Evolutionary conservation across 2,888 invertebrate species (phyloP).

Genomic region (Drosophila incognita): DNA sequence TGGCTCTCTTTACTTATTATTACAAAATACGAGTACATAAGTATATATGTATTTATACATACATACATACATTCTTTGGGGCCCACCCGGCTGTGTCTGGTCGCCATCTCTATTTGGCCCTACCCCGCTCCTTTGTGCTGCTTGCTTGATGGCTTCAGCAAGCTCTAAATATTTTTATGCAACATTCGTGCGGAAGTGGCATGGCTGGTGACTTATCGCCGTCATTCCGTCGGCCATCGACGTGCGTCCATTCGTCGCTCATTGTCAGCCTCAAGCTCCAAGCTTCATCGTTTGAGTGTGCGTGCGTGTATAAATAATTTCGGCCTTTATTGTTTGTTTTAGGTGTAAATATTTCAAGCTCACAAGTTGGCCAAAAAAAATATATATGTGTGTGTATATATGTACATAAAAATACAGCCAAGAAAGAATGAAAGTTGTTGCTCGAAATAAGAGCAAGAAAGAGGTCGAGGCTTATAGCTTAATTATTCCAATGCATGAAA

Average conservation of each 20-base stretch:
- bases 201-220: conserved; percentile 78
- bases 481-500: conserved; percentile 81
- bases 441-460: conserved; percentile 47
- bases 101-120: conserved; percentile 5
- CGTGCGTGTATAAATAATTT: conserved; percentile 77
- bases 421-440: conserved; percentile 48
- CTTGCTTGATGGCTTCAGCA: conserved; percentile 22
- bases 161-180: conserved; percentile 56
- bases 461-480: conserved; percentile 82
- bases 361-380: conserved; percentile 59
- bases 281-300: conserved; percentile 38
- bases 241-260: conserved; percentile 44
- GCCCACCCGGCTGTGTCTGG: background rate
- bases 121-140: background rate
- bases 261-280: conserved; percentile 44
- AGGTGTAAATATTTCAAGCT: conserved; percentile 81
- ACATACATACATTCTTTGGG: conserved; percentile 3
- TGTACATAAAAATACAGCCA: conserved; percentile 27
- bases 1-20: conserved; percentile 2
- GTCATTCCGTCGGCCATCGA: conserved; percentile 66
- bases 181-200: conserved; percentile 71
- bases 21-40: conserved; percentile 27
- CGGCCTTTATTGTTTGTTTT: conserved; percentile 75
- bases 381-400: background rate
- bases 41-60: background rate